Base-by-base conservation (phyloP, 2,113 vertebrate species). In the Falcunculus frontatus region DNA sequence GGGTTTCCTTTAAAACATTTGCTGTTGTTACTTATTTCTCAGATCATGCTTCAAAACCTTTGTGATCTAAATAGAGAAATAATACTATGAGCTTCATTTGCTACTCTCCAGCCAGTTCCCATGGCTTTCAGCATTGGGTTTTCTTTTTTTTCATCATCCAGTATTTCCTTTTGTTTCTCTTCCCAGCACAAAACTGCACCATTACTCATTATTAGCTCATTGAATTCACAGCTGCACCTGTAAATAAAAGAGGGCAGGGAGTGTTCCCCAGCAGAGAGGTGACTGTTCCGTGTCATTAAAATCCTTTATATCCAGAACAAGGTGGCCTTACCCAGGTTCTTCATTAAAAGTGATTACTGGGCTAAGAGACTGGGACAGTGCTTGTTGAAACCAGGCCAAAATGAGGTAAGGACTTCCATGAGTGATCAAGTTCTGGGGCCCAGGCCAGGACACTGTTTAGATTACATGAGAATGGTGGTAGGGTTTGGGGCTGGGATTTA, bases 141-240 rank as follows among this genome's bases (percentile, higher is more conserved):
- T 74, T 69, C 74, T 90, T 65, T 86, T 49, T 76, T 76, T 70
- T 37, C 4, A 9, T 72, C 37, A 65, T 64, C 23, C 79, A 83
- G 1, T 93, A 80, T 86, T 90, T 90, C 41, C 30, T 65, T 90
- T 93, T 69, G 18, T 86, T 92, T 86, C 55, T 57, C 55, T 80
- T 86, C 39, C 59, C 37, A 63, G 72, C 3, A 88, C 46, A 90
- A 65, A 94, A 93, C 86, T 85, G 33, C 22, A 53, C 41, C 26
- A 77, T 92, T 77, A 80, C 13, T 88, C 32, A 80, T 84, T 94
- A 79, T 92, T 55, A 86, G 20, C 6, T 83, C 62, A 69, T 33
- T 85, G 85, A 93, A 90, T 85, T 95, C 81, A 73, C 67, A 88
- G 74, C 62, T 90, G 26, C 62, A 90, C 63, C 46, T 83, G 85